Evolutionary conservation across 2,113 vertebrate species (phyloP), one percentile per base, ranked within the genome.

Genomic region (Gobius niger): DNA sequence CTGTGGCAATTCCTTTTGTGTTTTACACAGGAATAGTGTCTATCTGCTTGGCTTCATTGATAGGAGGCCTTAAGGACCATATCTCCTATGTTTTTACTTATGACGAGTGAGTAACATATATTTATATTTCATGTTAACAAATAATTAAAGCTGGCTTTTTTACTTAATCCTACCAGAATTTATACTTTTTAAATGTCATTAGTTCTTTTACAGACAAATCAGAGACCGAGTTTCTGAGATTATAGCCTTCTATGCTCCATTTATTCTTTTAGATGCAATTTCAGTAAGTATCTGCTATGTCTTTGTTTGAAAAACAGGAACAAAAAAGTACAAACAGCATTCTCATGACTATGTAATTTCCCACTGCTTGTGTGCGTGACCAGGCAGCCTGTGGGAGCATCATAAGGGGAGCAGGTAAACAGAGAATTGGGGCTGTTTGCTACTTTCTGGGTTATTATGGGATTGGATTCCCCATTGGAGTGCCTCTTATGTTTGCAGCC

Each of bases 71-170:
- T 4, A 95, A 93, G 85, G 59, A 93, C 0, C 76, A 93, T 13
- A 89, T 96, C 65, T 89, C 92, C 59, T 96, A 93, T 57, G 47
- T 95, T 70, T 96, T 97, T 74, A 94, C 94, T 72, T 85, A 83
- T 16, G 95, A 96, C 82, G 91, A 88, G 96, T 97, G 67, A 87
- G 95, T 94, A 59, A 1, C 49, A 15, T 4, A 16, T 63, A 9
- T 42, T 60, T 42, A 46, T 10, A 63, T 47, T 46, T 18, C 24
- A 34, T 34, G 24, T 34, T 4, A 34, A 3, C 24, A 34, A 34
- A 34, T 34, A 34, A 34, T 34, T 34, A 34, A 34, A 34, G 24
- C 24, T 34, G 24, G 24, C 24, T 24, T 24, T 24, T 34, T 4
- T 34, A 34, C 24, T 34, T 34, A 34, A 34, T 34, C 24, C 24